phyloP scores from a whole-genome alignment of 1,140 invertebrate genomes.

The Drosophila ogumai region DNA sequence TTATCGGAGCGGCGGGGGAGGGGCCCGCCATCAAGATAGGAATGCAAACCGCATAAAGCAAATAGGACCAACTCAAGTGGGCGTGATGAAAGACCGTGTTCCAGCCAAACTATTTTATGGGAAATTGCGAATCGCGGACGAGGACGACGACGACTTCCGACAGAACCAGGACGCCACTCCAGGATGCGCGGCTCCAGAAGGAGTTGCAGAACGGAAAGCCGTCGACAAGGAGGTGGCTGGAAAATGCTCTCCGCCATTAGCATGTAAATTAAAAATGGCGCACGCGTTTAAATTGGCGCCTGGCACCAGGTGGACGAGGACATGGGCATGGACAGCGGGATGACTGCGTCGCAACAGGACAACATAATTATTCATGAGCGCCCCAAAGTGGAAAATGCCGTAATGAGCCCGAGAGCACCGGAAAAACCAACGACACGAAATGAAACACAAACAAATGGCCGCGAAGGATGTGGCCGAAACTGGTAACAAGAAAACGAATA shows the following conservation, averaged over 20 bases:
- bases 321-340: slow-evolving; percentile 22
- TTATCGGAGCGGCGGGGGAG: slow-evolving; percentile 26
- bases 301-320: slow-evolving; percentile 27
- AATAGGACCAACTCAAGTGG: slow-evolving; percentile 44
- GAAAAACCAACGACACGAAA: slow-evolving; percentile 56
- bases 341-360: slow-evolving; percentile 47
- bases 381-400: slow-evolving; percentile 71
- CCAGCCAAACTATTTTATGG: slow-evolving; percentile 43
- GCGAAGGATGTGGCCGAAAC: slow-evolving; percentile 9
- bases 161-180: slow-evolving; percentile 21
- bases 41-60: slow-evolving; percentile 32
- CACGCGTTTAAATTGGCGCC: slow-evolving; percentile 65
- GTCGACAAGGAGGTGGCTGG: slow-evolving; percentile 51
- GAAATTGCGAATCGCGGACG: slow-evolving; percentile 23
- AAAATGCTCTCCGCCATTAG: slow-evolving; percentile 63
- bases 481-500: slow-evolving; percentile 10
- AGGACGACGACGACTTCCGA: slow-evolving; percentile 21
- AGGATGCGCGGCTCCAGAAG: slow-evolving; percentile 6
- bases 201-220: slow-evolving; percentile 29
- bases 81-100: slow-evolving; percentile 32
- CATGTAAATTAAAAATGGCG: slow-evolving; percentile 74
- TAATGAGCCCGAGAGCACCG: slow-evolving; percentile 64
- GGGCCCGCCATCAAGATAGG: slow-evolving; percentile 34
- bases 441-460: slow-evolving; percentile 61
- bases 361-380: slow-evolving; percentile 73